Conservation (phyloP, 2,888 invertebrate species). For the Scaptomyza cyrtandrae region DNA sequence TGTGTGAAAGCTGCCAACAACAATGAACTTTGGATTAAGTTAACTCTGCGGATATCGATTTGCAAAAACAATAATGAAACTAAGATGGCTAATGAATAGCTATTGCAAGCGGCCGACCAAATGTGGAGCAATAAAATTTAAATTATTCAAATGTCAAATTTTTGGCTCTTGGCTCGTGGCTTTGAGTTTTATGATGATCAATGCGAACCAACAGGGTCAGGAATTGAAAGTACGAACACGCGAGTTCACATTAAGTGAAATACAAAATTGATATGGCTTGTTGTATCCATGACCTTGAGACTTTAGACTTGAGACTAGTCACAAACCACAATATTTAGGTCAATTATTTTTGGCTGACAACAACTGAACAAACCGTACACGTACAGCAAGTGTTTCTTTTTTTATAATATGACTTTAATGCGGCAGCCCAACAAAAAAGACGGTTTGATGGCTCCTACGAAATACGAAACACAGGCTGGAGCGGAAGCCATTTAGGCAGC, state of each 20-base stretch:
- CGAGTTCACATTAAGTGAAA: slow-evolving; percentile 32
- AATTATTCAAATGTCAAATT: slow-evolving; percentile 63
- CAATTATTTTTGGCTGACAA: slow-evolving; percentile 60
- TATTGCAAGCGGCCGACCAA: slow-evolving; percentile 47
- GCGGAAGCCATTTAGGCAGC: slow-evolving; percentile 62
- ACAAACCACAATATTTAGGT: slow-evolving; percentile 70
- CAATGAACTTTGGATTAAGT: slow-evolving; percentile 18
- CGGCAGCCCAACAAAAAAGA: slow-evolving; percentile 29
- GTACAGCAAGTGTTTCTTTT: slow-evolving; percentile 57
- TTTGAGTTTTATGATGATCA: slow-evolving; percentile 24
- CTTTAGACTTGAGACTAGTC: slow-evolving; percentile 39
- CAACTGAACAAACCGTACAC: slow-evolving; percentile 27
- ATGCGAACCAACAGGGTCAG: slow-evolving; percentile 12
- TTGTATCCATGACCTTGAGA: slow-evolving; percentile 46
- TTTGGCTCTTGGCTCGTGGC: not conserved
- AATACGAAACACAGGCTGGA: slow-evolving; percentile 23
- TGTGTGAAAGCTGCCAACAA: slow-evolving; percentile 24
- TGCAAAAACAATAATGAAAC: slow-evolving; percentile 17
- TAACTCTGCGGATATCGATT: slow-evolving; percentile 10
- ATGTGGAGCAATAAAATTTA: slow-evolving; percentile 57
- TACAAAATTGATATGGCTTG: slow-evolving; percentile 28
- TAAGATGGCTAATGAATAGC: slow-evolving; percentile 19
- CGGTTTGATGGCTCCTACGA: slow-evolving; percentile 57
- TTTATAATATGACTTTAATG: slow-evolving; percentile 29
- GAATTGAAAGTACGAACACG: slow-evolving; percentile 30